phyloP scores from a whole-genome alignment of 2,888 invertebrate genomes.

The Athalia circularis region DNA sequence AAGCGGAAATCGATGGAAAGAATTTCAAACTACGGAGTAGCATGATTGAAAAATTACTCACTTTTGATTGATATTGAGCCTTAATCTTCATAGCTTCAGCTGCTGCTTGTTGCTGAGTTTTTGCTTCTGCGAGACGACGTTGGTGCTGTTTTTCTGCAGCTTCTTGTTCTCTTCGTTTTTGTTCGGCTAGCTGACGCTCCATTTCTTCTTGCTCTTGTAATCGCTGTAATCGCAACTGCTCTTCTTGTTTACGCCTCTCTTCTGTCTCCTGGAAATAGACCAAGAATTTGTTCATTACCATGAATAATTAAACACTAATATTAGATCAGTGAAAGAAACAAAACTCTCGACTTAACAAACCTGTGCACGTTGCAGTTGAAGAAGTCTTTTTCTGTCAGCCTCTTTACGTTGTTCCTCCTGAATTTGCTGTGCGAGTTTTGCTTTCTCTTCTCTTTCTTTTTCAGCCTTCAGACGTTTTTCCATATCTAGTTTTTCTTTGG shows the following conservation, averaged over 20 bases:
- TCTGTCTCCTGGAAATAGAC: constrained; percentile 66
- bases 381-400: constrained; percentile 72
- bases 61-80: constrained; percentile 55
- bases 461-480: constrained; percentile 74
- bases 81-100: constrained; percentile 61
- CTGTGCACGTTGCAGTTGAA: constrained; percentile 64
- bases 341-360: constrained; percentile 49
- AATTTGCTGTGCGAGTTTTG: constrained; percentile 61
- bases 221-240: constrained; percentile 61
- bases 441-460: constrained; percentile 72
- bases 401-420: constrained; percentile 76
- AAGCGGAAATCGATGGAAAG: too few relatives aligned
- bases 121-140: constrained; percentile 57
- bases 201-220: constrained; percentile 70
- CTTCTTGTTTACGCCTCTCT: constrained; percentile 66
- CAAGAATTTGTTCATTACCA: neutral
- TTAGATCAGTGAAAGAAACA: neutral
- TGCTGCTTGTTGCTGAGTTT: constrained; percentile 71
- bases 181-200: constrained; percentile 68
- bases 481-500: constrained; percentile 74
- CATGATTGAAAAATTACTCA: constrained; percentile 1
- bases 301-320: neutral
- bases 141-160: constrained; percentile 66
- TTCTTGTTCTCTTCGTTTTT: constrained; percentile 70
- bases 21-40: too few relatives aligned